Conservation (phyloP, 2,888 invertebrate genomes). For the Galeopsomyia nigrocyanea region DNA sequence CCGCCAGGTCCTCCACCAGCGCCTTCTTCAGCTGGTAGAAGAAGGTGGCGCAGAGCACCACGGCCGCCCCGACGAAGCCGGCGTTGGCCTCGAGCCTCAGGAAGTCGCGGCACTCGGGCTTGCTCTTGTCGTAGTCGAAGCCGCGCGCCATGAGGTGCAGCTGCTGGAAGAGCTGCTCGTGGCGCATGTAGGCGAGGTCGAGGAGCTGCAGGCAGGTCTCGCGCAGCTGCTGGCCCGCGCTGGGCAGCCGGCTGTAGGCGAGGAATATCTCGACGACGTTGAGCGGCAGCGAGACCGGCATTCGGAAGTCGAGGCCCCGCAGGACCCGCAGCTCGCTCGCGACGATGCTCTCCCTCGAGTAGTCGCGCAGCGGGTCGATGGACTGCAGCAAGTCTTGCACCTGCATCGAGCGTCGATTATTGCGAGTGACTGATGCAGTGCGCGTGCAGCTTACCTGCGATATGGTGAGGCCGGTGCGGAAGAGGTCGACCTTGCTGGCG, state of each 20-base stretch:
- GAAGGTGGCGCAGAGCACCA: conserved; percentile 51
- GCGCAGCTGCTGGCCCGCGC: conserved; percentile 44
- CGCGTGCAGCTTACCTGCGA: conserved; percentile 22
- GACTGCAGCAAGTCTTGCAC: conserved; percentile 52
- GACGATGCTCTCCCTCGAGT: conserved; percentile 51
- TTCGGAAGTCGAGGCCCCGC: conserved; percentile 54
- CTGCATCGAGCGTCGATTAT: conserved; percentile 49
- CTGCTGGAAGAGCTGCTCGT: conserved; percentile 50
- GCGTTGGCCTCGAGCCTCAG: conserved; percentile 48
- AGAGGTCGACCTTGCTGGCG: conserved; percentile 60
- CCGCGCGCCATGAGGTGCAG: conserved; percentile 46
- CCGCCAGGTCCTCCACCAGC: conserved; percentile 27
- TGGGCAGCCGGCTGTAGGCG: conserved; percentile 48
- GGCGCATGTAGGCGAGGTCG: conserved; percentile 56
- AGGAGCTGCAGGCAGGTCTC: conserved; percentile 51
- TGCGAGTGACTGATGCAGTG: too few relatives aligned
- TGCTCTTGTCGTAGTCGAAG: conserved; percentile 22
- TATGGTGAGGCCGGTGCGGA: conserved; percentile 31
- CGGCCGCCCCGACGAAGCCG: conserved; percentile 50
- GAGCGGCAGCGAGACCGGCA: conserved; percentile 54
- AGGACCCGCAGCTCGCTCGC: conserved; percentile 59
- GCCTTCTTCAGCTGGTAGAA: conserved; percentile 41
- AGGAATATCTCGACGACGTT: conserved; percentile 56
- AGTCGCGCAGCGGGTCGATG: conserved; percentile 54
- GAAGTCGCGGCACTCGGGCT: conserved; percentile 27